phyloP scores from a whole-genome alignment of 2,797 vertebrate species.

The Xenentodon cancila region DNA sequence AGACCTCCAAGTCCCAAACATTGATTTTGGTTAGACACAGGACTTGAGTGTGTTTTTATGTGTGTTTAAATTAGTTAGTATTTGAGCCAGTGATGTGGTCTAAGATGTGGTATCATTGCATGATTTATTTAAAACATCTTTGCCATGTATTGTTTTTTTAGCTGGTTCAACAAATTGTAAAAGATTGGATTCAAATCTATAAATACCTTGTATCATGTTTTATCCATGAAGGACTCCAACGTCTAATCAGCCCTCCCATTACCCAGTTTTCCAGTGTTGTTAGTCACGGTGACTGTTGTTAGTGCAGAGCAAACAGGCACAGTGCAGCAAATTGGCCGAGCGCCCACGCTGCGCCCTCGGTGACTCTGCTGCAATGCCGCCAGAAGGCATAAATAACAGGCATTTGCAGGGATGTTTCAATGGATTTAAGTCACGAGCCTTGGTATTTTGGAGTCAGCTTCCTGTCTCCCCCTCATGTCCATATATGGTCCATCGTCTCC shows the following conservation, averaged over 20 bases:
- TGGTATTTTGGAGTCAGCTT: background rate
- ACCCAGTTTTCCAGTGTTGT: constrained; percentile 63
- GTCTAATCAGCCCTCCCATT: constrained; percentile 62
- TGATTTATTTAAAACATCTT: background rate
- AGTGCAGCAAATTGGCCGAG: constrained; percentile 59
- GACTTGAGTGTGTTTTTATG: too few relatives aligned
- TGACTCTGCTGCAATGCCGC: constrained; percentile 37
- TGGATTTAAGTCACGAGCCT: constrained; percentile 15
- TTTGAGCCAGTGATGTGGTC: background rate
- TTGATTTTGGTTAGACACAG: too few relatives aligned
- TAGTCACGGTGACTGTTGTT: constrained; percentile 63
- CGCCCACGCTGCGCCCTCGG: constrained; percentile 66
- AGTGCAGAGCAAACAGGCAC: constrained; percentile 64
- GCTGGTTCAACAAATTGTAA: constrained; percentile 13
- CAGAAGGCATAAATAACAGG: constrained; percentile 59
- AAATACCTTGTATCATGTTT: constrained; percentile 53
- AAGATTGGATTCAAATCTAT: background rate
- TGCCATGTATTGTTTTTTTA: background rate
- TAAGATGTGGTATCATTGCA: background rate
- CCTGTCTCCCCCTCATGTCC: background rate
- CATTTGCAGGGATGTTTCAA: constrained; percentile 27
- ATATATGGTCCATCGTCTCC: background rate
- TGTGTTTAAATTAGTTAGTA: too few relatives aligned
- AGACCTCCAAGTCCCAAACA: too few relatives aligned
- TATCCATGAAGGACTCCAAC: constrained; percentile 57